These are phyloP conservation scores for Acanthoscelides obtectus DNA, from an alignment of 2,888 invertebrate species.

Conservation along the genomic window DNA sequence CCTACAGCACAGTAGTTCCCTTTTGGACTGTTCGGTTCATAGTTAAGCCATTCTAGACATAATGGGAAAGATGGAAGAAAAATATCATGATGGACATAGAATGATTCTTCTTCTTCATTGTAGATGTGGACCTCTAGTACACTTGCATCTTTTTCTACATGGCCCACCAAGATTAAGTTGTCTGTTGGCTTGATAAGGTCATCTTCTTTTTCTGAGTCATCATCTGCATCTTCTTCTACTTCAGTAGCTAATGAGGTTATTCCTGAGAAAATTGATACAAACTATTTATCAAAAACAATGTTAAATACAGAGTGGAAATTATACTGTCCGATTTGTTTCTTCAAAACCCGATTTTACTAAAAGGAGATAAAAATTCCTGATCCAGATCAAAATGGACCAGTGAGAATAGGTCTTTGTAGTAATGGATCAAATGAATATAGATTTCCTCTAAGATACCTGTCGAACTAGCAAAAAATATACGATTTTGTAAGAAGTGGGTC, in stretches of 20 bases:
- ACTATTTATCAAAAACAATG: too few relatives aligned
- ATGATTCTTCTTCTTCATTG: constrained; percentile 81
- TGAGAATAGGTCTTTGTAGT: too few relatives aligned
- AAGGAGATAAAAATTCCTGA: too few relatives aligned
- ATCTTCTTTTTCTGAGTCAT: constrained; percentile 82
- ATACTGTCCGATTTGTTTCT: too few relatives aligned
- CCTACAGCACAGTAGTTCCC: constrained; percentile 90
- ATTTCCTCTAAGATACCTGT: too few relatives aligned
- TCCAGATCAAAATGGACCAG: too few relatives aligned
- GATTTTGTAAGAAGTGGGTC: too few relatives aligned
- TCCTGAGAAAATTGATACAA: constrained; percentile 37
- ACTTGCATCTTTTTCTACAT: constrained; percentile 81
- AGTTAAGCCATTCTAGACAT: constrained; percentile 89
- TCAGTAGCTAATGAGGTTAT: constrained; percentile 53
- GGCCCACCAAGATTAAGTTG: constrained; percentile 83
- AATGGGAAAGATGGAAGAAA: constrained; percentile 85
- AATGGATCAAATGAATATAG: too few relatives aligned
- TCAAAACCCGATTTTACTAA: too few relatives aligned
- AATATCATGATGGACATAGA: constrained; percentile 94
- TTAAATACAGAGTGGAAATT: too few relatives aligned
- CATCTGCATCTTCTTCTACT: constrained; percentile 49
- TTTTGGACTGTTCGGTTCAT: constrained; percentile 71
- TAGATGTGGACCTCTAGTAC: constrained; percentile 87
- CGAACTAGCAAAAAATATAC: too few relatives aligned
- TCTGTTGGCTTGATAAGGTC: constrained; percentile 83